Base-by-base conservation (phyloP, 2,888 invertebrate genomes). In the Polyploca ridens region DNA sequence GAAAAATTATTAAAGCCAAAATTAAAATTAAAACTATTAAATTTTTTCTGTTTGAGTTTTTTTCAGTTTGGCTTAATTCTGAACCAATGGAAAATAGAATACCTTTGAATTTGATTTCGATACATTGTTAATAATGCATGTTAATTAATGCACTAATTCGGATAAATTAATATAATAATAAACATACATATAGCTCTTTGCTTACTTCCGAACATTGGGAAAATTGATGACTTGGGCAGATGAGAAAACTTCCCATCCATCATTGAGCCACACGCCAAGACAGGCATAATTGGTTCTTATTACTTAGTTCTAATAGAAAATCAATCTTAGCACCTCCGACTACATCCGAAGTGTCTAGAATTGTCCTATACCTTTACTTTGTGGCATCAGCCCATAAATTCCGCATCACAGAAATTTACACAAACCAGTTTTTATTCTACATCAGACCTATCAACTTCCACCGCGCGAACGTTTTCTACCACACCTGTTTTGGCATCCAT, bases 361-460 rank as follows among this genome's bases (percentile, higher is more conserved):
- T 46, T 46, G 46, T 46, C 46, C 46, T 19, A 19, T 19, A 54
- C 4, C 54, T 54, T 49, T 16, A 46, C 46, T 14, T 49, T 49
- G 16, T 16, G 49, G 7, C 49, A 46, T 46, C 16, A 54, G 16
- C 16, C 54, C 54, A 54, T 54, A 54, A 54, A 54, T 54, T 54
- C 19, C 19, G 10, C 54, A 54, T 54, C 54, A 54, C 64, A 58
- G 46, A 70, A 65, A 72, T 71, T 72, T 71, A 69, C 66, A 71
- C 67, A 62, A 66, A 69, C 77, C 60, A 69, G 72, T 75, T 77
- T 76, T 77, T 76, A 71, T 66, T 7, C 13, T 13, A 46, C 16
- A 62, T 63, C 62, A 62, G 62, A 58, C 62, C 62, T 64, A 54
- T 46, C 49, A 7, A 49, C 49, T 16, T 2, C n/a, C n/a, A 16